These are phyloP conservation scores for Aphelinus atriplicis DNA, from an alignment of 1,140 invertebrate species.

Conservation along the genomic window DNA sequence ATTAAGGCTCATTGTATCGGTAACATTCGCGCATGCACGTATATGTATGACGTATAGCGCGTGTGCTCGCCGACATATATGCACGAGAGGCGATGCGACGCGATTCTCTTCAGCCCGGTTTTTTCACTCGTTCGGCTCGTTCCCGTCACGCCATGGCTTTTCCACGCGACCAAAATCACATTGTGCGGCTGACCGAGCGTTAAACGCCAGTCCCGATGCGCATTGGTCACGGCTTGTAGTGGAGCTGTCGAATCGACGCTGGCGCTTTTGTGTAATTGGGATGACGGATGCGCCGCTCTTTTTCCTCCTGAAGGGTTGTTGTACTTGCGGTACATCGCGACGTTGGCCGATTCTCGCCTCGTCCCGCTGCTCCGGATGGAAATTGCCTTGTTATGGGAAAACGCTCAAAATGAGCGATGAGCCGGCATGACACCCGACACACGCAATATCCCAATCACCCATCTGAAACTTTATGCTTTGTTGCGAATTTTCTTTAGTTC, in stretches of 20 bases:
- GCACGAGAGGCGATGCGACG: too few species aligned
- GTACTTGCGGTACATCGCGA: neutral
- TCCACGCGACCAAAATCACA: slow-evolving; percentile 15
- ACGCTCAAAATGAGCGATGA: neutral
- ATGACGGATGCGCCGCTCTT: slow-evolving; percentile 23
- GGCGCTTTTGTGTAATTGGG: slow-evolving; percentile 20
- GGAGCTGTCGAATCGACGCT: slow-evolving; percentile 3
- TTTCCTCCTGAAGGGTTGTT: neutral
- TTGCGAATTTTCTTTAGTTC: slow-evolving; percentile 10
- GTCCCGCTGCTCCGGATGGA: too few species aligned
- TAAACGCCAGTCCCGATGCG: neutral
- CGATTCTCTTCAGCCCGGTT: slow-evolving; percentile 46
- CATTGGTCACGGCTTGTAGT: slow-evolving; percentile 8
- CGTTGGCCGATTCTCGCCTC: too few species aligned
- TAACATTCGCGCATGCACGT: slow-evolving; percentile 47
- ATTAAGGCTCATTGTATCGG: slow-evolving; percentile 60
- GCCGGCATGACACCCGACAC: too few species aligned
- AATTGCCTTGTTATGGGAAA: slow-evolving; percentile 31
- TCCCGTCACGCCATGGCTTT: too few species aligned
- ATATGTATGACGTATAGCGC: slow-evolving; percentile 52
- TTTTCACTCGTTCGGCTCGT: slow-evolving; percentile 24
- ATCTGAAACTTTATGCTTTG: too few species aligned
- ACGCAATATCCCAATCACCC: too few species aligned
- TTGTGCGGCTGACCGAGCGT: slow-evolving; percentile 31
- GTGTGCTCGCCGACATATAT: too few species aligned